phyloP scores from a whole-genome alignment of 2,113 vertebrate species.

The Stomatorhinus ivindoensis region DNA sequence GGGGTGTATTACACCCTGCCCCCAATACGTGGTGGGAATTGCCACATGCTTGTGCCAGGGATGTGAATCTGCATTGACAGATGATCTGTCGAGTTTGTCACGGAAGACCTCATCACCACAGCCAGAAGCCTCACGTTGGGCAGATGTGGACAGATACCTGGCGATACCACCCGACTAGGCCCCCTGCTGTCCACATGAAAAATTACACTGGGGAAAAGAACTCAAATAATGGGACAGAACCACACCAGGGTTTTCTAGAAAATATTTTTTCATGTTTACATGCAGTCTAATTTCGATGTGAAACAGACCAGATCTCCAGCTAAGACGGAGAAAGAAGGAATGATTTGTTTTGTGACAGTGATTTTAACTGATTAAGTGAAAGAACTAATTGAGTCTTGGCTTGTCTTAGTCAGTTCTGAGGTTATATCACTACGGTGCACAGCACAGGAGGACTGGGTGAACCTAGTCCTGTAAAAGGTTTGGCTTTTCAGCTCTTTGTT shows the following conservation, averaged over 20 bases:
- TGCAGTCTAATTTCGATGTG: neutral
- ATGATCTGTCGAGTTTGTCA: conserved; percentile 51
- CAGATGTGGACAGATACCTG: conserved; percentile 30
- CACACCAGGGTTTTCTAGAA: neutral
- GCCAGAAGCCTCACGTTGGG: conserved; percentile 53
- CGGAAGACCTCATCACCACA: conserved; percentile 40
- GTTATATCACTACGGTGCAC: neutral
- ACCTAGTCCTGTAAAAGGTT: neutral
- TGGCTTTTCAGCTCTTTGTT: neutral
- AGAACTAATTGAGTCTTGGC: neutral
- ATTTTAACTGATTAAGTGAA: neutral
- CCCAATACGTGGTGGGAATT: conserved; percentile 32
- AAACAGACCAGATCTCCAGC: neutral
- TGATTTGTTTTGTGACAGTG: neutral
- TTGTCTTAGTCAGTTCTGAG: neutral
- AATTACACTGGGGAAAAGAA: neutral
- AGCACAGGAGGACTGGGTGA: neutral
- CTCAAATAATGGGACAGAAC: neutral
- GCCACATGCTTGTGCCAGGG: conserved; percentile 31
- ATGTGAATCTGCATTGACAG: conserved; percentile 56
- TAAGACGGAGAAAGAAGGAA: neutral
- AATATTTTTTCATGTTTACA: neutral
- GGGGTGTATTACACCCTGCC: conserved; percentile 35
- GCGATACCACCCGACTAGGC: conserved; percentile 29
- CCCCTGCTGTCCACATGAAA: neutral